Conservation (phyloP, 2,888 invertebrate genomes). For the Corythucha ciliata region DNA sequence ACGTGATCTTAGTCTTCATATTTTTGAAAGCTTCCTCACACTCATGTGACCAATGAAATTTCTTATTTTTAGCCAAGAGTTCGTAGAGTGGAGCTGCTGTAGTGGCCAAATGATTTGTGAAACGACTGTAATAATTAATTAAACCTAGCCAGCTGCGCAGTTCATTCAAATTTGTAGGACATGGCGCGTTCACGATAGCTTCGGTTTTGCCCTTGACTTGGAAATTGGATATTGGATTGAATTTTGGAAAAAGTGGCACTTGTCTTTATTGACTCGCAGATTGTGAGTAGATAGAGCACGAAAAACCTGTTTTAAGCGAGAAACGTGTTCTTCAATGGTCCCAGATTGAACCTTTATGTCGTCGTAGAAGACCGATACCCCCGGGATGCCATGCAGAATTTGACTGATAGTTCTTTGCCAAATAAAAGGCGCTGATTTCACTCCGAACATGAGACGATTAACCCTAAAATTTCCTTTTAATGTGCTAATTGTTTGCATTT, state of each 20-base stretch:
- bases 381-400: neutral
- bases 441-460: slow-evolving; percentile 10
- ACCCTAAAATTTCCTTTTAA: slow-evolving; percentile 10
- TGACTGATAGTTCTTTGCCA: neutral
- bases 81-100: neutral
- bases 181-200: neutral
- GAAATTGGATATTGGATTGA: neutral
- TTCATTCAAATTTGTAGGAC: neutral
- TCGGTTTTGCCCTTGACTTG: neutral
- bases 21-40: neutral
- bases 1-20: neutral
- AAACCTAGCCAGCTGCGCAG: neutral
- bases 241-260: neutral
- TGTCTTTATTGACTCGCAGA: neutral
- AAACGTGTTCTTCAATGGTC: neutral
- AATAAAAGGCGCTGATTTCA: neutral
- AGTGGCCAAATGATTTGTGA: neutral
- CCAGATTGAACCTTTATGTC: neutral
- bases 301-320: too few species aligned
- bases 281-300: too few species aligned
- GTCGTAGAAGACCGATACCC: neutral
- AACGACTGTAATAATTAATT: slow-evolving; percentile 1
- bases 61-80: neutral
- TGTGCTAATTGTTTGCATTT: neutral
- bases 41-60: neutral